A percentile compares a stretch with the other conserved stretches of the same genome.
Conservation (phyloP, 92 coral and sea anemone genomes). For the Heliopora coerulea region DNA sequence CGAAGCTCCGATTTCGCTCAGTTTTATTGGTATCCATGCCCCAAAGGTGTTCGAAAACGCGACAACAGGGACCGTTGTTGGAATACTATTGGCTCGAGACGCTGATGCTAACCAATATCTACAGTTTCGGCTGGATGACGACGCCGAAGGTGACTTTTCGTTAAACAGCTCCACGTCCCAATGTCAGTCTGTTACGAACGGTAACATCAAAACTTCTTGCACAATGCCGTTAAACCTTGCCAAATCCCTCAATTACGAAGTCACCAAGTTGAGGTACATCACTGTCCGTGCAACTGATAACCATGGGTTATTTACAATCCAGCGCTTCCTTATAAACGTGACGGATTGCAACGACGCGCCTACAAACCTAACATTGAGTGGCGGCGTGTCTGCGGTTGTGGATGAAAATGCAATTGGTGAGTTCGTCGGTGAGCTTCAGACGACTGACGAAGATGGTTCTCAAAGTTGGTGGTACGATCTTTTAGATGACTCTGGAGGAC, state of each 20-base stretch:
- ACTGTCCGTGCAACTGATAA: constrained; percentile 68
- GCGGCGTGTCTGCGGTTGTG: constrained; percentile 56
- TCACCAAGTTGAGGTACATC: constrained; percentile 40
- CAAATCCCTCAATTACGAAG: constrained; percentile 67
- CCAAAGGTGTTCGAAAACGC: constrained; percentile 68
- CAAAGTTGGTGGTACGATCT: constrained; percentile 67
- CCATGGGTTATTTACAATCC: constrained; percentile 58
- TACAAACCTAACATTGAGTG: constrained; percentile 61
- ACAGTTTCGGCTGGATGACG: constrained; percentile 72
- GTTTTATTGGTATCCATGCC: constrained; percentile 41
- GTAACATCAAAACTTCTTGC: constrained; percentile 61
- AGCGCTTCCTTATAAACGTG: constrained; percentile 63
- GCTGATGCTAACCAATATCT: constrained; percentile 72
- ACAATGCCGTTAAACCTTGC: constrained; percentile 42
- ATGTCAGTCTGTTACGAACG: constrained; percentile 9
- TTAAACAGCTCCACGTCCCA: constrained; percentile 23
- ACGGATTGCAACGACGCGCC: constrained; percentile 85
- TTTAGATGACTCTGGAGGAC: constrained; percentile 55
- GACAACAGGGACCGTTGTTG: constrained; percentile 59
- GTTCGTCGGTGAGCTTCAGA: constrained; percentile 65
- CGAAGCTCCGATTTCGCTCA: constrained; percentile 85
- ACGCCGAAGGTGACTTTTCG: constrained; percentile 76
- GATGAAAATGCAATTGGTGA: constrained; percentile 66
- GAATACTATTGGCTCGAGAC: constrained; percentile 64
- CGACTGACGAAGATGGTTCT: constrained; percentile 82